Evolutionary conservation across 2,888 invertebrate genomes (phyloP), one percentile per base, ranked within the genome.

Genomic region (Trichacis sp.): DNA sequence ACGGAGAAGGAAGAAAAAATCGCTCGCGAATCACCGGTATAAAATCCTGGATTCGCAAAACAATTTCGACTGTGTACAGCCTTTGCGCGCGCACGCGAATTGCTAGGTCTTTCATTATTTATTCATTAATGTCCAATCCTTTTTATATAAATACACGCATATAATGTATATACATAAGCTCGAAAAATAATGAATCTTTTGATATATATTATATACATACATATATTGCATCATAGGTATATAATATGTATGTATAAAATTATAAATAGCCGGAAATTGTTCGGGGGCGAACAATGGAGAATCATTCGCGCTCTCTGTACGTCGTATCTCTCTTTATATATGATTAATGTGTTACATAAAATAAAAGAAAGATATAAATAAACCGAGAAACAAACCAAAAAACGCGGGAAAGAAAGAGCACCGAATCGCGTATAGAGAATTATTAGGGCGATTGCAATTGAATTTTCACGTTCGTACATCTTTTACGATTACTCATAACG

Each of bases 401-500:
- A n/a, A n/a, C n/a, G 50, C 53, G 48, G 59, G 55, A 57, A 61
- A 57, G 53, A 58, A 64, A 56, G 60, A 59, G 38, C 29, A 69
- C 57, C 70, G 49, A 67, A n/a, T n/a, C n/a, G 64, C 64, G 47
- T 59, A 58, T 50, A 50, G 47, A 24, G 8, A 43, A 48, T n/a
- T 46, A 70, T 63, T 70, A 63, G 64, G 63, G n/a, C 59, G 53
- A 66, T 69, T 69, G 53, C 70, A 57, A 70, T 75, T 74, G 70
- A 73, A 74, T 79, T n/a, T n/a, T n/a, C 79, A 82, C 82, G 79
- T 83, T 84, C 83, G 78, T 83, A 83, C 78, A 82, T 82, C 77
- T 79, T 80, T 78, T 79, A 70, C 70, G 69, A 72, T 67, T 72
- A 72, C 64, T 59, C 60, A 65, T 63, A 61, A 63, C n/a, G n/a